These are phyloP conservation scores for Diarsia mendica DNA, from an alignment of 2,888 invertebrate genomes.

Conservation along the genomic window DNA sequence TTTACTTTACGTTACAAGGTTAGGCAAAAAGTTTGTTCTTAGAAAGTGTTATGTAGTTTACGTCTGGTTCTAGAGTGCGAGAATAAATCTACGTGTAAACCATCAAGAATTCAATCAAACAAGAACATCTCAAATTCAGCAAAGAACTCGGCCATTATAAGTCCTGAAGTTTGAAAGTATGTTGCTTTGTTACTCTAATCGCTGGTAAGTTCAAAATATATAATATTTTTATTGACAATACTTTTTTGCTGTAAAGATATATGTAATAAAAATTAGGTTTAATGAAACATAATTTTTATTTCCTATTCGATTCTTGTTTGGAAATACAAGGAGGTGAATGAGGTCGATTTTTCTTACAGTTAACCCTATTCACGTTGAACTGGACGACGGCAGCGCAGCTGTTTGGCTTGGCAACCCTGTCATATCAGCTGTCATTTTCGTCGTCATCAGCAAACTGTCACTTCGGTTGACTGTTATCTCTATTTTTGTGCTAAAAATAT, in stretches of 20 bases:
- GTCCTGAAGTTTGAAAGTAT: background rate
- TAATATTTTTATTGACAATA: background rate
- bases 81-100: background rate
- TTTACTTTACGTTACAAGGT: constrained; percentile 21
- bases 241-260: background rate
- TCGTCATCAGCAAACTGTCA: constrained; percentile 87
- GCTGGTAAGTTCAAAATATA: background rate
- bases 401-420: constrained; percentile 70
- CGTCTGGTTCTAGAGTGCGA: background rate
- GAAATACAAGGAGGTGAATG: background rate
- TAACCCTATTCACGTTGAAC: background rate
- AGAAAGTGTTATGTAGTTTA: background rate
- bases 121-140: background rate
- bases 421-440: constrained; percentile 79
- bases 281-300: no score
- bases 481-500: constrained; percentile 80
- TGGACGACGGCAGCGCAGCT: background rate
- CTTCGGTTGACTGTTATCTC: constrained; percentile 82
- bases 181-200: no score
- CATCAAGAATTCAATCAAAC: background rate
- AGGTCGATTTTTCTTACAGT: constrained; percentile 5
- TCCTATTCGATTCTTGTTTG: background rate
- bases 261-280: no score
- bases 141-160: background rate
- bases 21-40: constrained; percentile 29